Evolutionary conservation across 2,888 invertebrate species (phyloP).

Genomic region (Octonoba sinensis): DNA sequence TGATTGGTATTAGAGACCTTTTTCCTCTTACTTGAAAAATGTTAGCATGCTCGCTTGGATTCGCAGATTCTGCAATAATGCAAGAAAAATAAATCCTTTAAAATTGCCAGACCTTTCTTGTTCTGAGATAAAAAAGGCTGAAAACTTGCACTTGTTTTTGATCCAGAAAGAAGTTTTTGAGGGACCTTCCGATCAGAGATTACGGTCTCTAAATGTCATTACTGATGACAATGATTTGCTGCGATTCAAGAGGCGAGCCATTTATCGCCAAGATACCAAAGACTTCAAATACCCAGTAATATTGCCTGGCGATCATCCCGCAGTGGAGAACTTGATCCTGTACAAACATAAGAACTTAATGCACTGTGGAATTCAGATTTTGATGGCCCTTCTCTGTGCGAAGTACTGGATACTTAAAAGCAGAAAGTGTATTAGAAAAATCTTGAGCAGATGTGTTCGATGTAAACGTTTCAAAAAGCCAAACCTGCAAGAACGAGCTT

Average conservation of each 20-base stretch:
- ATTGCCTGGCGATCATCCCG: not conserved
- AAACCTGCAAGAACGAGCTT: not conserved
- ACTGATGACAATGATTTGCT: not conserved
- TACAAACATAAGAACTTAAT: not conserved
- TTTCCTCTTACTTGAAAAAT: conserved; percentile 5
- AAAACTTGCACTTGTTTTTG: not conserved
- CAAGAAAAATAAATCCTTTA: not conserved
- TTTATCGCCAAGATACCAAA: not conserved
- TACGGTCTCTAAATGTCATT: not conserved
- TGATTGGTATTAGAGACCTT: not conserved
- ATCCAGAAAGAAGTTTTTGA: not conserved
- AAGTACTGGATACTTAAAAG: not conserved
- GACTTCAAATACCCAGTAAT: conserved; percentile 10
- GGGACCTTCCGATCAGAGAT: not conserved
- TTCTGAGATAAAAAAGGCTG: too few relatives aligned
- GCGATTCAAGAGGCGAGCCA: not conserved
- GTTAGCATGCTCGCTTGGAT: not conserved
- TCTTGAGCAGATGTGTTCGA: not conserved
- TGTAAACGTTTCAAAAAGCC: not conserved
- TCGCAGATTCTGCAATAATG: not conserved
- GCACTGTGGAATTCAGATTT: not conserved
- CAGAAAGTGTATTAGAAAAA: not conserved
- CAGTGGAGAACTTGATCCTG: not conserved
- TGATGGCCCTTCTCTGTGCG: not conserved
- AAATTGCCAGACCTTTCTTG: not conserved